Evolutionary conservation across 2,113 vertebrate genomes (phyloP), one percentile per base, ranked within the genome.

Genomic region (Chaenogobius annularis): DNA sequence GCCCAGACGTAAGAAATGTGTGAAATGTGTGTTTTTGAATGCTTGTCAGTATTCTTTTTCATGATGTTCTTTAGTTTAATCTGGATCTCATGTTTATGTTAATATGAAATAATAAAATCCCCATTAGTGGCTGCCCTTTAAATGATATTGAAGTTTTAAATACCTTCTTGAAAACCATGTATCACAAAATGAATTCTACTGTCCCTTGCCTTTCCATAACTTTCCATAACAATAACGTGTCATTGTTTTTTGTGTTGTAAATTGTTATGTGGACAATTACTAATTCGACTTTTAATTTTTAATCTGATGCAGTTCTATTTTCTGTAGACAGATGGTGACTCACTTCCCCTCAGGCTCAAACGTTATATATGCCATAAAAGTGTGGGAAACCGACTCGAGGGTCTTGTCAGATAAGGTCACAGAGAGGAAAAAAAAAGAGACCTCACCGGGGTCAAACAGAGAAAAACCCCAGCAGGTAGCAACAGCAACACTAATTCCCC

Each of bases 341-440:
- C 26, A 13, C 35, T 73, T 35, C 54, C 59, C 40, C 35, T 54
- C 11, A 17, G n/a, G 76, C 58, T 8, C 37, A 50, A 61, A 31
- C 31, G 40, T 17, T 19, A 52, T n/a, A 48, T 5, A 48, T 7
- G 66, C 70, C 59, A 68, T 74, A 83, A 90, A 83, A 76, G 22
- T 62, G 75, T 77, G 74, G 69, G 73, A 77, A 31, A 74, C 40
- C 17, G 47, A 62, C 58, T 22, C 23, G 47, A 5, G 56, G 76
- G 73, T 78, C 73, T 55, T 15, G 2, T 59, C 0, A 22, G 58
- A 70, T 35, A 68, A 71, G 58, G 81, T 86, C 80, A 83, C 8
- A 2, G 37, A 46, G 26, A 31, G 26, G 26, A 4, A 4, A 31
- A 31, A 61, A 1, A 47, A 56, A n/a, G 47, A n/a, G 66, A 62